Evolutionary conservation across 1,140 invertebrate genomes (phyloP), one percentile per base, ranked within the genome.

Genomic region (Neodiprion pinetum): DNA sequence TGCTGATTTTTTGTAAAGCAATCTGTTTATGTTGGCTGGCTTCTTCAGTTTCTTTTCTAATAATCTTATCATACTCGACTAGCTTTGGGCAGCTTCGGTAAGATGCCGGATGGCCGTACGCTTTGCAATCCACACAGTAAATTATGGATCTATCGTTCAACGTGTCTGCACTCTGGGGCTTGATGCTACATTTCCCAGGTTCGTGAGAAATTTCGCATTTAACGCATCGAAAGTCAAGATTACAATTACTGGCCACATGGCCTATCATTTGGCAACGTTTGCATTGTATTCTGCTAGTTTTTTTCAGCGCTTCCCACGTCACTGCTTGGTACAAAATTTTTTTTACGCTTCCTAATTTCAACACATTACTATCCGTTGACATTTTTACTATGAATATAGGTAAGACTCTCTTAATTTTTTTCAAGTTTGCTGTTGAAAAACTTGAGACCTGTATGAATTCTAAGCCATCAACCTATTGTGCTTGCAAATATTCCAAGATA

Each of bases 211-310:
- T 28, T 4, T 21, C 67, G 47, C 79, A 80, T 71, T 77, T 79
- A 0, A 78, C 74, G 12, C 79, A 80, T 28, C 77, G 21, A 48
- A 70, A 74, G 0, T 11, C 23, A 0, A 74, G 11, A 28, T 74
- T 49, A 28, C 76, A 80, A 17, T 77, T 74, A 21, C 48, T 72
- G 9, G 76, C 78, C 7, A 76, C 68, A 21, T 76, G 79, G 0
- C 75, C 75, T 2, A 79, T 75, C 48, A 75, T 66, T 65, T 79
- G 76, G 49, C 77, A 80, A 3, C 75, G 78, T 4, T 28, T 72
- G n/a, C 76, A 80, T 74, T 80, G 74, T 9, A 72, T 75, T 12
- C 70, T 40, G 0, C 28, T 67, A 7, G n/a, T 50, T 7, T 73
- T 74, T 71, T 14, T 70, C 11, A 80, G 9, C 21, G 21, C 61